Evolutionary conservation across 1,140 invertebrate species (phyloP), one percentile per base, ranked within the genome.

Genomic region (Pararge aegeria): DNA sequence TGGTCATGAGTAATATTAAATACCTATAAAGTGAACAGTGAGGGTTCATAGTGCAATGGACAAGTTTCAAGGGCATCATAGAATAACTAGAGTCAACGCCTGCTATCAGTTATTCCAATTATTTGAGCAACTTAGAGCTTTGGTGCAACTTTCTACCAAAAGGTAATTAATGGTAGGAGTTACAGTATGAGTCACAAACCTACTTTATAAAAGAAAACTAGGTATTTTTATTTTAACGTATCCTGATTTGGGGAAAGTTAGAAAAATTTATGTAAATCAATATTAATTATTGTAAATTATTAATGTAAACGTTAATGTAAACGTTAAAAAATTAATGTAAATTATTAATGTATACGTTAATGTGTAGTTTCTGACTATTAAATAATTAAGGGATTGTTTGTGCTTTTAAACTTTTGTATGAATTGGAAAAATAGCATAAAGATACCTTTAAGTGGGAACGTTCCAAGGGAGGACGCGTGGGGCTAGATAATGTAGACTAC

Each of bases 1-100:
- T 37, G 24, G 53, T 58, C 59, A 49, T 60, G 60, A 67, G 57
- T 61, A 64, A 68, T 49, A 44, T 12, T 55, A 50, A 61, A 40
- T 55, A 29, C 27, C 30, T 59, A 16, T 59, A 59, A 55, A 49
- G 16, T 49, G 42, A 34, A 64, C 49, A 13, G 1, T 9, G 44
- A 21, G 16, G 48, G 63, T 52, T 53, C 52, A 52, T 42, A 59
- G 60, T 58, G 51, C 58, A 54, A 29, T 53, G 21, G 30, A 15
- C 44, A 66, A 59, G 55, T 48, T 53, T 44, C 63, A 42, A 42
- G 9, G 38, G 13, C 16, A 5, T 42, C 16, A 42, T 18, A 34
- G 24, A 38, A 53, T 49, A 16, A 37, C n/a, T 18, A 7, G 42
- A 20, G 42, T 46, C 42, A 46, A 46, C 18, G 16, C 9, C 18